Percentiles rank a stretch among this genome's conserved stretches.
Evolutionary conservation across 2,888 invertebrate species (phyloP).

Genomic region (Rotaria macrura): DNA sequence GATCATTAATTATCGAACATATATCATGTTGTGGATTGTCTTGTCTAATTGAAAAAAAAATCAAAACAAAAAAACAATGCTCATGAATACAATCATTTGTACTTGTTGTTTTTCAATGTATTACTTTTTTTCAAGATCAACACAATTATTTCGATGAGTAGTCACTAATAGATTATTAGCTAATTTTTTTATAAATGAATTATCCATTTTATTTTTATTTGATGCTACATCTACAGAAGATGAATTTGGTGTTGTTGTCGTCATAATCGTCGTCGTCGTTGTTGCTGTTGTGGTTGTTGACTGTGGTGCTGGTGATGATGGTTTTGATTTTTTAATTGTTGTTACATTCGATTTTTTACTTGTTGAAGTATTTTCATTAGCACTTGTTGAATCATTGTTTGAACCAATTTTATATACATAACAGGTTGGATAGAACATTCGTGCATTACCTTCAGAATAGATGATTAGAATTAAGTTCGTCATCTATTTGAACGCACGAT

Average conservation of each 20-base stretch:
- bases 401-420: not conserved
- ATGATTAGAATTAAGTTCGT: too few relatives aligned
- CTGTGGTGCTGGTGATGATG: too few relatives aligned
- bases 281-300: too few relatives aligned
- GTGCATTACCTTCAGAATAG: not conserved
- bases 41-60: not conserved
- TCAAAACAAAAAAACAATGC: too few relatives aligned
- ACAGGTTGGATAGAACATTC: constrained; percentile 5
- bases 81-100: not conserved
- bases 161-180: not conserved
- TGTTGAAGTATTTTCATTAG: not conserved
- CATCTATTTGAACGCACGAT: too few relatives aligned
- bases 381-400: not conserved
- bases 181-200: not conserved
- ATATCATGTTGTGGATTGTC: not conserved
- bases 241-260: not conserved
- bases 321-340: not conserved
- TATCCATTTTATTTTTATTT: not conserved
- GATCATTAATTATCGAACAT: not conserved
- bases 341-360: not conserved
- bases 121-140: not conserved
- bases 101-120: not conserved
- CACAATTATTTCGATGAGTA: not conserved
- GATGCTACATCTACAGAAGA: not conserved
- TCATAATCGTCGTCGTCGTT: too few relatives aligned